Evolutionary conservation across 2,888 invertebrate species (phyloP).

Genomic region (Apocheima hispidaria): DNA sequence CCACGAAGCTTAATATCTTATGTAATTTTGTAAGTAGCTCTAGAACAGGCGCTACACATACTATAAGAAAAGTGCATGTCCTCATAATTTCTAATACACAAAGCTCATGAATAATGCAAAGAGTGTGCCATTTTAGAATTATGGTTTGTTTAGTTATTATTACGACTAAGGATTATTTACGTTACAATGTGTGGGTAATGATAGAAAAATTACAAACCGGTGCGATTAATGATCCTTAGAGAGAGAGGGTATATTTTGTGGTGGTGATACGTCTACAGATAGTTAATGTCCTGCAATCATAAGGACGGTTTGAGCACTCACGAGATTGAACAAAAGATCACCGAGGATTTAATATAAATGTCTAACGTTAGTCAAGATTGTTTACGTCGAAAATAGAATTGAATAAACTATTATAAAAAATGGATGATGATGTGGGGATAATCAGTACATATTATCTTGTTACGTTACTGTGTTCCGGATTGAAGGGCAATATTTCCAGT

Average conservation of each 20-base stretch:
- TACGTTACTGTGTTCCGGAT: no score
- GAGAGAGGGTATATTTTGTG: conserved; percentile 32
- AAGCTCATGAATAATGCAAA: conserved; percentile 39
- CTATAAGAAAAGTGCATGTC: neutral
- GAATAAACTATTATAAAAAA: neutral
- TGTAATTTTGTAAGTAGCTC: conserved; percentile 8
- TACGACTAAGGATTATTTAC: conserved; percentile 44
- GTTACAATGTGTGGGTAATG: conserved; percentile 46
- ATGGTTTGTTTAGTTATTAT: conserved; percentile 43
- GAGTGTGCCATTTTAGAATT: conserved; percentile 47
- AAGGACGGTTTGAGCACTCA: conserved; percentile 27
- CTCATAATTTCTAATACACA: conserved; percentile 28
- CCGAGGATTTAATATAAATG: conserved; percentile 19
- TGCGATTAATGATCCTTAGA: conserved; percentile 51
- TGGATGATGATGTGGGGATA: neutral
- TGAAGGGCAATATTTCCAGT: no score
- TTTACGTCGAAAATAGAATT: conserved; percentile 6
- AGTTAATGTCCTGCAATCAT: conserved; percentile 40
- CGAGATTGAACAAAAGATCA: conserved; percentile 35
- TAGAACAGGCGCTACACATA: neutral
- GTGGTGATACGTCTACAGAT: conserved; percentile 24
- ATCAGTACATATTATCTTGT: no score
- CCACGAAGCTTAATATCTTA: conserved; percentile 13
- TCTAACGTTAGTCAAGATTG: neutral
- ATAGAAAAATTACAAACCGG: conserved; percentile 48